phyloP scores from a whole-genome alignment of 2,113 vertebrate genomes.

The Emydura subglobosa region DNA sequence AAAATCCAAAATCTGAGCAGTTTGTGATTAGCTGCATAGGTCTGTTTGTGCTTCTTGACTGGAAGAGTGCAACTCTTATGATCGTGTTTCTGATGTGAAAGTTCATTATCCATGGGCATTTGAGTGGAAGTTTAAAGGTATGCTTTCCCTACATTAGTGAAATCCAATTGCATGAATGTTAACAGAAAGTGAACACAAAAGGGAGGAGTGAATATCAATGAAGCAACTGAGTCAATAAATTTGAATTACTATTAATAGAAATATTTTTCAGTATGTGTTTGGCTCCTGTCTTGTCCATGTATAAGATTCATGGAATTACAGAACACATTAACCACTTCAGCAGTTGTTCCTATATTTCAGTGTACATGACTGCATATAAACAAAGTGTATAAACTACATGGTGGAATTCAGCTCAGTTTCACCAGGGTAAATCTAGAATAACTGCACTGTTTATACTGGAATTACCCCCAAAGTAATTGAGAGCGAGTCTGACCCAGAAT shows the following conservation, averaged over 20 bases:
- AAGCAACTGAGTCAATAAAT: neutral
- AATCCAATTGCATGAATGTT: neutral
- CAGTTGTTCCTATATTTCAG: neutral
- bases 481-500: neutral
- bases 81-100: neutral
- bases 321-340: neutral
- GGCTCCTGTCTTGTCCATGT: constrained; percentile 3
- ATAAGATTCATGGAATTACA: neutral
- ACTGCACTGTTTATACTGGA: neutral
- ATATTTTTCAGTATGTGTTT: neutral
- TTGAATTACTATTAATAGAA: neutral
- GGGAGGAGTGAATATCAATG: neutral
- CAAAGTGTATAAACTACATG: neutral
- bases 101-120: neutral
- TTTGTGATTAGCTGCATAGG: neutral
- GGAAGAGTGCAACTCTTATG: neutral
- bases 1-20: neutral
- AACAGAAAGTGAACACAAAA: neutral
- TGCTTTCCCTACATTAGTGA: neutral
- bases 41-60: neutral
- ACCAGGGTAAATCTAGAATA: neutral
- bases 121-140: neutral
- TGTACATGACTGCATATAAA: neutral
- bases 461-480: neutral
- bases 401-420: neutral